phyloP scores from a whole-genome alignment of 2,888 invertebrate genomes.

The Mesoligia furuncula region DNA sequence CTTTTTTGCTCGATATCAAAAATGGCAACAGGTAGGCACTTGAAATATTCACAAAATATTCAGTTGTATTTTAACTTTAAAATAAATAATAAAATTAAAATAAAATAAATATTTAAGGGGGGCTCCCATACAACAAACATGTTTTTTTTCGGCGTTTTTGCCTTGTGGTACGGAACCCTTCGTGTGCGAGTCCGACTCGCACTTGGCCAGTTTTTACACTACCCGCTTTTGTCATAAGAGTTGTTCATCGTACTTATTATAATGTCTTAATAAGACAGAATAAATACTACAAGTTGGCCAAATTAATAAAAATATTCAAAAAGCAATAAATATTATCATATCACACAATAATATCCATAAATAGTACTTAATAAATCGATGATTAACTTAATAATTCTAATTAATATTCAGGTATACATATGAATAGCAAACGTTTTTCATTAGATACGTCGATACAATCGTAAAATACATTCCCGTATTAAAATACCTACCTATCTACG shows the following conservation, averaged over 20 bases:
- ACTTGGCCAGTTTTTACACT: too few relatives aligned
- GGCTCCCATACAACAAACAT: too few relatives aligned
- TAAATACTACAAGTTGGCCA: conserved; percentile 65
- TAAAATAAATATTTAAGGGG: too few relatives aligned
- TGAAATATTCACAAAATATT: too few relatives aligned
- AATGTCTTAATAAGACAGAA: conserved; percentile 67
- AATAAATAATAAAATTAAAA: too few relatives aligned
- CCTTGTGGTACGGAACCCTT: too few relatives aligned
- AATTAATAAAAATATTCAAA: conserved; percentile 65
- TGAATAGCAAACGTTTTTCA: conserved; percentile 76
- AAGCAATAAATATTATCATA: conserved; percentile 76
- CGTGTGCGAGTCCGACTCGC: too few relatives aligned
- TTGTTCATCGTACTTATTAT: conserved; percentile 41
- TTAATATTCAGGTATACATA: conserved; percentile 71
- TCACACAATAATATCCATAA: conserved; percentile 76
- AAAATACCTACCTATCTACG: conserved; percentile 90
- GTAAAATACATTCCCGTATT: conserved; percentile 87
- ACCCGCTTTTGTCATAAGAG: conserved; percentile 45
- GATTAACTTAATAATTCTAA: conserved; percentile 69
- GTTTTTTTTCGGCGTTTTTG: too few relatives aligned
- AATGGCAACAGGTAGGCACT: too few relatives aligned
- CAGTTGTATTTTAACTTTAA: too few relatives aligned
- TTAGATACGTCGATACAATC: conserved; percentile 79
- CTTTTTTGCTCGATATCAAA: too few relatives aligned
- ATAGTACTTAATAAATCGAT: conserved; percentile 63